Evolutionary conservation across 2,797 vertebrate species (phyloP).

Genomic region (Phrynocephalus forsythii): DNA sequence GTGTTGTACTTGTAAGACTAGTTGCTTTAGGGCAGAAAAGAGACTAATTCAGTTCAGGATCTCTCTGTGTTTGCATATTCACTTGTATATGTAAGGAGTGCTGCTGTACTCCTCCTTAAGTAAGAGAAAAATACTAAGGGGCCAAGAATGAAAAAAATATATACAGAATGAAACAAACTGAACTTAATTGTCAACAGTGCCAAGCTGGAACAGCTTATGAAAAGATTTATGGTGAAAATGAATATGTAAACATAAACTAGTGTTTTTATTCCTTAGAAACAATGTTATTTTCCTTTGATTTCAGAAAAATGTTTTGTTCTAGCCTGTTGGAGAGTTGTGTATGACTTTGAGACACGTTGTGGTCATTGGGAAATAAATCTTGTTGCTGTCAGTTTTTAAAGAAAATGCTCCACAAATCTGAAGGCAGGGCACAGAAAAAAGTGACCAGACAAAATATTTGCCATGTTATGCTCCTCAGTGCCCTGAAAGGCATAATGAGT

Average conservation of each 20-base stretch:
- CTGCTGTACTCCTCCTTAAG: not conserved
- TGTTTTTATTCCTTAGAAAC: constrained; percentile 14
- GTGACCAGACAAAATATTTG: constrained; percentile 43
- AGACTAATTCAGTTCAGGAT: not conserved
- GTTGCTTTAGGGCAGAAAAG: not conserved
- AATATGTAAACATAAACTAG: constrained; percentile 29
- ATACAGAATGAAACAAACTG: not conserved
- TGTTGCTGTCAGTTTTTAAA: constrained; percentile 46
- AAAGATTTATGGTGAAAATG: constrained; percentile 14
- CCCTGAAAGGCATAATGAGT: not conserved
- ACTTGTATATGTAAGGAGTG: too few relatives aligned
- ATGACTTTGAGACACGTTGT: constrained; percentile 38
- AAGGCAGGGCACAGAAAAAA: not conserved
- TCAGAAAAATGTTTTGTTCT: constrained; percentile 64
- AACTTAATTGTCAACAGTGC: not conserved
- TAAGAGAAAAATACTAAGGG: constrained; percentile 2
- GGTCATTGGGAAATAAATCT: constrained; percentile 43
- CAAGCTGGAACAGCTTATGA: constrained; percentile 25
- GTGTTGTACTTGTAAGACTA: not conserved
- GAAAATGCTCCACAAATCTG: constrained; percentile 50
- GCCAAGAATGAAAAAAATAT: constrained; percentile 5
- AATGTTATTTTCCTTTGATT: constrained; percentile 55
- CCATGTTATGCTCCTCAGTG: constrained; percentile 45
- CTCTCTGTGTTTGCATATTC: not conserved
- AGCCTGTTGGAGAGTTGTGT: constrained; percentile 30